These are phyloP conservation scores for Nycticebus coucang DNA, from an alignment of 2,113 vertebrate species.

Conservation along the genomic window DNA sequence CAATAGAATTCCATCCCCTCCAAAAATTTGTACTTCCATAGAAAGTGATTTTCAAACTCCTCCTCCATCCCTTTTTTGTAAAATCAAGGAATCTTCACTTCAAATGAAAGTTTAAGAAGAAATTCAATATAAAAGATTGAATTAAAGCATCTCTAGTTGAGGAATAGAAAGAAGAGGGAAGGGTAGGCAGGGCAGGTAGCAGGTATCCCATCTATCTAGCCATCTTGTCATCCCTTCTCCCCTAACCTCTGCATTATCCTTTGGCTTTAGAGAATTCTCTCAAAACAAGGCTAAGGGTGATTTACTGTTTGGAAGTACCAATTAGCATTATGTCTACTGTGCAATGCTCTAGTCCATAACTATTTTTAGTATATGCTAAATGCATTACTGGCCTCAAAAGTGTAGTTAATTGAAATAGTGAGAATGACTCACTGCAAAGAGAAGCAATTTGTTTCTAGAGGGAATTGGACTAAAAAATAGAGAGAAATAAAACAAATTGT, in stretches of 20 bases:
- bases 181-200: neutral
- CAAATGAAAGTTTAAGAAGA: slow-evolving; percentile 3
- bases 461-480: slow-evolving; percentile 1
- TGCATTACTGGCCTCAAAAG: slow-evolving; percentile 34
- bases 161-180: neutral
- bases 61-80: neutral
- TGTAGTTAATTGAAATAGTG: neutral
- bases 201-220: neutral
- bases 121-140: neutral
- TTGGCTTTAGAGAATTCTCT: slow-evolving; percentile 31
- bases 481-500: slow-evolving; percentile 42
- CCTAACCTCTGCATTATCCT: neutral
- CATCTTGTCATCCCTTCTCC: neutral
- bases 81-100: neutral
- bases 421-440: slow-evolving; percentile 41
- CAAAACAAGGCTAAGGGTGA: slow-evolving; percentile 24
- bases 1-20: neutral
- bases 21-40: neutral
- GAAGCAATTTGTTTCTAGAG: slow-evolving; percentile 48
- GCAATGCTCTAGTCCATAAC: slow-evolving; percentile 13
- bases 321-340: slow-evolving; percentile 24
- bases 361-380: slow-evolving; percentile 57
- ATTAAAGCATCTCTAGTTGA: neutral
- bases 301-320: neutral
- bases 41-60: slow-evolving; percentile 32